Conservation (phyloP, 2,113 vertebrate genomes). For the Microtus richardsoni region DNA sequence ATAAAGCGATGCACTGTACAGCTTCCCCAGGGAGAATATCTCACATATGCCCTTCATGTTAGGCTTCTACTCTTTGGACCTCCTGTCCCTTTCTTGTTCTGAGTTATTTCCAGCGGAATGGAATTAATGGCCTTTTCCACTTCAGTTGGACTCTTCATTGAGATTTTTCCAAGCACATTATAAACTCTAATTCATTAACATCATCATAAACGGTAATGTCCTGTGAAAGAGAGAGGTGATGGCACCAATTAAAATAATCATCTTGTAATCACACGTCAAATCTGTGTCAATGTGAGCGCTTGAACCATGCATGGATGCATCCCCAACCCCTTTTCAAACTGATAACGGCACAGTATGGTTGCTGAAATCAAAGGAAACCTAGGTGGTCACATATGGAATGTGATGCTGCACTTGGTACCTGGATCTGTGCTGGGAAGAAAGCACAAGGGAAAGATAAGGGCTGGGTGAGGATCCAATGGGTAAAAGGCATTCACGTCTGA, state of each 20-base stretch:
- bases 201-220: conserved; percentile 70
- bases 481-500: not conserved
- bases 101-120: not conserved
- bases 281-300: conserved; percentile 39
- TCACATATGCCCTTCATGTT: not conserved
- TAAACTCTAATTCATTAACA: conserved; percentile 71
- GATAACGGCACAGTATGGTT: not conserved
- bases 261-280: conserved; percentile 59
- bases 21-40: not conserved
- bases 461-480: not conserved
- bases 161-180: conserved; percentile 56
- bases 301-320: conserved; percentile 9
- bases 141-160: conserved; percentile 60
- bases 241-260: conserved; percentile 70
- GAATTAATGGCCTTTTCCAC: conserved; percentile 58
- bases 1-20: conserved; percentile 50
- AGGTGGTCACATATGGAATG: not conserved
- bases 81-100: not conserved
- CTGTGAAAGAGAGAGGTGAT: conserved; percentile 72
- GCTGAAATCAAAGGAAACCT: not conserved
- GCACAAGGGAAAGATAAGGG: not conserved
- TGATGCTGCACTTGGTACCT: not conserved
- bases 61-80: not conserved
- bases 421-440: not conserved
- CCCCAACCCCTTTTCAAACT: not conserved